Base-by-base conservation (phyloP, 2,797 vertebrate genomes). In the Gymnoscopelus braueri region DNA sequence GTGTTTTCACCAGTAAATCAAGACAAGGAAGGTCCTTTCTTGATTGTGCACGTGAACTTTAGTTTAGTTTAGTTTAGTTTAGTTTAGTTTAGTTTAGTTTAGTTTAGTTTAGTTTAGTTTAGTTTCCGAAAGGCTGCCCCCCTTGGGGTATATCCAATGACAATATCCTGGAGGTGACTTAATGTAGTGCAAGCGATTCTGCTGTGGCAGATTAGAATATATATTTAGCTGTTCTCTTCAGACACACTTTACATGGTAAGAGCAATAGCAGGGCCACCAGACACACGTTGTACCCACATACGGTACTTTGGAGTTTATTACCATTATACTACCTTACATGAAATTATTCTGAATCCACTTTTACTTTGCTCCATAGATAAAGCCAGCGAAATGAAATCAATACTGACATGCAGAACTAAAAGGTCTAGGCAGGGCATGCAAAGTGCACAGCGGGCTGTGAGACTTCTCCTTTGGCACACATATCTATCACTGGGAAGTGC, bases 191-290 rank as follows among this genome's bases (percentile, higher is more conserved):
- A 64, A 63, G 72, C 74, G 71, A 85, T 80, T 84, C 75, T 79
- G 71, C 69, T 71, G 81, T 5, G 59, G 72, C 78, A 19, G 19
- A 19, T 19, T 19, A 75, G 83, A 88, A 74, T 94, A 94, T 94
- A 94, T 94, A 93, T 94, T 93, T 94, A 95, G 94, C 86, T 71
- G 62, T 75, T 85, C 75, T 86, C 65, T 76, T 84, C 65, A 86
- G 85, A 84, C 86, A 76, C 78, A 69, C 86, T 92, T 87, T 83
- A 92, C 80, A 91, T 89, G 87, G 84, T 62, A 73, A 80, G 66
- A 74, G 63, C 65, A 63, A 71, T 69, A 69, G 68, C 49, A 64
- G 32, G 64, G 67, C 55, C 62, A 67, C 62, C 58, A 76, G 78
- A 74, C 63, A 5, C 70, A 78, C 39, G 56, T n/a, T 32, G 55